A percentile compares a stretch with the other conserved stretches of the same genome.
Evolutionary conservation across 2,888 invertebrate genomes (phyloP).

Genomic region (Operophtera brumata): DNA sequence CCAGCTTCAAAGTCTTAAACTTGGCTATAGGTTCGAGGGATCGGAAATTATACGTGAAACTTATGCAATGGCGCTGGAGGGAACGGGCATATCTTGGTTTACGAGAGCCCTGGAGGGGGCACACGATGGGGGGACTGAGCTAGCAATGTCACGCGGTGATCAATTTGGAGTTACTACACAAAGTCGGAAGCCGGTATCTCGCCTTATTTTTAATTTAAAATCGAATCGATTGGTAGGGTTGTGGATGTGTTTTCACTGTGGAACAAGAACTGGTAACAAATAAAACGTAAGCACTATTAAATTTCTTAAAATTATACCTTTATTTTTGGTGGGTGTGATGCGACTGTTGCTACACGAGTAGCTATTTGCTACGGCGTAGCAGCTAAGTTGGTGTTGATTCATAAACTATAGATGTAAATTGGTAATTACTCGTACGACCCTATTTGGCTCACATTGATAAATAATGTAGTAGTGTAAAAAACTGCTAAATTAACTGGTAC

Average conservation of each 20-base stretch:
- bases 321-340: too few species aligned
- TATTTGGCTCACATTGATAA: too few species aligned
- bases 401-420: too few species aligned
- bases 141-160: conserved; percentile 52
- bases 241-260: not conserved
- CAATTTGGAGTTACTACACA: conserved; percentile 58
- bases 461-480: too few species aligned
- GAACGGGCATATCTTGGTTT: conserved; percentile 46
- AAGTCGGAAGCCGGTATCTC: conserved; percentile 39
- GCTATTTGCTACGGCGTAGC: too few species aligned
- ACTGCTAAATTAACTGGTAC: too few species aligned
- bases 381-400: too few species aligned
- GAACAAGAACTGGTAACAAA: not conserved
- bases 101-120: conserved; percentile 31
- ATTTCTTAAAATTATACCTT: too few species aligned
- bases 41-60: conserved; percentile 57
- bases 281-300: too few species aligned
- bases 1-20: conserved; percentile 32
- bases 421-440: too few species aligned
- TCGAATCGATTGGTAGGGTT: conserved; percentile 8
- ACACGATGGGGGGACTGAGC: conserved; percentile 34
- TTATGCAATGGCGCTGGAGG: conserved; percentile 49
- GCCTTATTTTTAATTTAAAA: conserved; percentile 35
- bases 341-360: too few species aligned
- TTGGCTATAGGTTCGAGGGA: conserved; percentile 38